A percentile compares a stretch with the other conserved stretches of the same genome.
Conservation (phyloP, 53 echinoderm and acorn worm genomes). For the Arbacia lixula region DNA sequence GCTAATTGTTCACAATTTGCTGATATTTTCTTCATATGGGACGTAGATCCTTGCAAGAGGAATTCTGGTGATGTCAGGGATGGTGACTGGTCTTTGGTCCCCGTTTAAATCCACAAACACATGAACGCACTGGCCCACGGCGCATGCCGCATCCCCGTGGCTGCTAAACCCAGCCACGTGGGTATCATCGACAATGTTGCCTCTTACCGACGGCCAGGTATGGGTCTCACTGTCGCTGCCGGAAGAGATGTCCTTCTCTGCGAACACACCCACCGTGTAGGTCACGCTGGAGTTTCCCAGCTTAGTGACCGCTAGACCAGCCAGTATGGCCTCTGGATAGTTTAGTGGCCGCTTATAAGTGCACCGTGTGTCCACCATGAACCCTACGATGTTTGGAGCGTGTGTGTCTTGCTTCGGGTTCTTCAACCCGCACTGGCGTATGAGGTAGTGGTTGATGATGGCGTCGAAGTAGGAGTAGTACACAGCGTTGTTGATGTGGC, state of each 20-base stretch:
- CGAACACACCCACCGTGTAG: constrained; percentile 83
- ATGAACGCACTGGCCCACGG: constrained; percentile 87
- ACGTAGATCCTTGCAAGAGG: constrained; percentile 9
- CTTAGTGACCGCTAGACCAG: constrained; percentile 72
- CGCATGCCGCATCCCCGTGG: constrained; percentile 61
- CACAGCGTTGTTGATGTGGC: constrained; percentile 82
- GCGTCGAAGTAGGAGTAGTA: constrained; percentile 92
- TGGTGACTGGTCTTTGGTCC: constrained; percentile 50
- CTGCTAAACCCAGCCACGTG: constrained; percentile 4
- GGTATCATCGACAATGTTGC: not conserved
- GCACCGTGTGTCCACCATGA: constrained; percentile 80
- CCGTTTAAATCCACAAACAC: constrained; percentile 77
- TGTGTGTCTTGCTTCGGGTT: not conserved
- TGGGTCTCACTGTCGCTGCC: not conserved
- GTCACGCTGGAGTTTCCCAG: constrained; percentile 85
- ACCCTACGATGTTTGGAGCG: constrained; percentile 66
- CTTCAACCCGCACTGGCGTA: constrained; percentile 60
- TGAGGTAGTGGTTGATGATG: constrained; percentile 84
- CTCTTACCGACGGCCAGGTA: not conserved
- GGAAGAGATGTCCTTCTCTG: constrained; percentile 8
- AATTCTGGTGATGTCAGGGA: constrained; percentile 9
- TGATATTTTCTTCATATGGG: constrained; percentile 17
- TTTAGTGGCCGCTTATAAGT: constrained; percentile 66
- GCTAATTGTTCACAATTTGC: constrained; percentile 20
- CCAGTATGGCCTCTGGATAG: constrained; percentile 74